phyloP scores from a whole-genome alignment of 2,888 invertebrate species.

The Caenorhabditis panamensis region DNA sequence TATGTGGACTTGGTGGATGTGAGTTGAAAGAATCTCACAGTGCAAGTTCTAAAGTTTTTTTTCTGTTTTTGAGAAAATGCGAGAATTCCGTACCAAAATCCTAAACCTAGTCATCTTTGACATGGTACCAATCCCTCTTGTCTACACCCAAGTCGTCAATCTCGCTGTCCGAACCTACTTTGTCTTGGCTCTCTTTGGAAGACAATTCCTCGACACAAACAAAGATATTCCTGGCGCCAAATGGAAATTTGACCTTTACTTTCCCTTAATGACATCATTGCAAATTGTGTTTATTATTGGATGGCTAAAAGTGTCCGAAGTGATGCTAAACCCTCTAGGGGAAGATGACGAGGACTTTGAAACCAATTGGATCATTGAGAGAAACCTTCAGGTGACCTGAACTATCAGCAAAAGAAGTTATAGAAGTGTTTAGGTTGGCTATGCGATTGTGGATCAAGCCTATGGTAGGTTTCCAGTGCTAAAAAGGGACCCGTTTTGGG shows the following conservation, averaged over 20 bases:
- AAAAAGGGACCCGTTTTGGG: constrained; percentile 70
- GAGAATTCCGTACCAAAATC: constrained; percentile 74
- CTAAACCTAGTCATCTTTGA: constrained; percentile 76
- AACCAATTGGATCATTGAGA: constrained; percentile 77
- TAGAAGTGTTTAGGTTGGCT: constrained; percentile 66
- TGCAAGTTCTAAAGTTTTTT: constrained; percentile 34
- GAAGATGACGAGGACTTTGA: constrained; percentile 79
- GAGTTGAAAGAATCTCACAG: constrained; percentile 2
- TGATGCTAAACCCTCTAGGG: constrained; percentile 77
- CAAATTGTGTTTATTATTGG: constrained; percentile 79
- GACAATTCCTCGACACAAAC: constrained; percentile 70
- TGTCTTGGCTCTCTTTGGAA: constrained; percentile 73
- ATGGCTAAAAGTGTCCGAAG: constrained; percentile 79
- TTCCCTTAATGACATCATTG: constrained; percentile 76
- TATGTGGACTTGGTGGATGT: constrained; percentile 75
- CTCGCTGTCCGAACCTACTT: constrained; percentile 77
- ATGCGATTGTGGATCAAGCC: constrained; percentile 76
- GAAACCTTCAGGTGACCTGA: constrained; percentile 72
- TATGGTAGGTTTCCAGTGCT: constrained; percentile 72
- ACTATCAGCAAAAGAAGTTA: background rate
- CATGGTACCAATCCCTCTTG: constrained; percentile 73
- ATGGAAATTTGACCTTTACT: constrained; percentile 69
- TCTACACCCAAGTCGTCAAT: constrained; percentile 72
- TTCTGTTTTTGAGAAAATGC: constrained; percentile 70
- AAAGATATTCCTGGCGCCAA: constrained; percentile 59